Percentiles rank a stretch among this genome's conserved stretches.
These are phyloP conservation scores for Colistium nudipinnis DNA, from an alignment of 2,113 vertebrate genomes.

Conservation along the genomic window DNA sequence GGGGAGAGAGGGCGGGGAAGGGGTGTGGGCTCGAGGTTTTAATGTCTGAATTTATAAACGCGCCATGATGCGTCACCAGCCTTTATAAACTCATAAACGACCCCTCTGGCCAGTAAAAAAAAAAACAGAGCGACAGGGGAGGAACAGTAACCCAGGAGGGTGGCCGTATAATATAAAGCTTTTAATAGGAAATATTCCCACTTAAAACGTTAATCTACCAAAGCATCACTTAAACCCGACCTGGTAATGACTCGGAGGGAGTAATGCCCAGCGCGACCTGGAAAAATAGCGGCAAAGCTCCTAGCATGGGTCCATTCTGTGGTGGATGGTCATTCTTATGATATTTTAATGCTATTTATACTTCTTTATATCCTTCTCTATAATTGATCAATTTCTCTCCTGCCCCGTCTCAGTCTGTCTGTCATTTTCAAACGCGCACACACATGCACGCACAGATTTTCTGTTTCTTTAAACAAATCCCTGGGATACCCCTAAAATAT, in stretches of 20 bases:
- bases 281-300: constrained; percentile 32
- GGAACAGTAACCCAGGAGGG: constrained; percentile 46
- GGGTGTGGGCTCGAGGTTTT: constrained; percentile 27
- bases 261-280: constrained; percentile 12
- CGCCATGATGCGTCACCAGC: constrained; percentile 63
- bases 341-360: too few species aligned
- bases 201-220: constrained; percentile 61
- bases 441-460: neutral
- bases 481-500: constrained; percentile 55
- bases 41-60: constrained; percentile 65
- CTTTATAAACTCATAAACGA: constrained; percentile 74
- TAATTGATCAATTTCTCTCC: too few species aligned
- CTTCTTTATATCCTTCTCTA: too few species aligned
- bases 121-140: constrained; percentile 39
- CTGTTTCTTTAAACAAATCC: constrained; percentile 50
- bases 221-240: constrained; percentile 43
- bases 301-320: neutral
- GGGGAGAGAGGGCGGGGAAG: constrained; percentile 6
- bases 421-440: neutral
- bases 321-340: constrained; percentile 20
- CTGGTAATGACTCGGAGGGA: constrained; percentile 28
- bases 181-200: constrained; percentile 61
- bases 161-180: constrained; percentile 42
- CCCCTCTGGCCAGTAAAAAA: constrained; percentile 50
- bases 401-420: too few species aligned